Base-by-base conservation (phyloP, 2,797 vertebrate genomes). In the Myotis findleyi region DNA sequence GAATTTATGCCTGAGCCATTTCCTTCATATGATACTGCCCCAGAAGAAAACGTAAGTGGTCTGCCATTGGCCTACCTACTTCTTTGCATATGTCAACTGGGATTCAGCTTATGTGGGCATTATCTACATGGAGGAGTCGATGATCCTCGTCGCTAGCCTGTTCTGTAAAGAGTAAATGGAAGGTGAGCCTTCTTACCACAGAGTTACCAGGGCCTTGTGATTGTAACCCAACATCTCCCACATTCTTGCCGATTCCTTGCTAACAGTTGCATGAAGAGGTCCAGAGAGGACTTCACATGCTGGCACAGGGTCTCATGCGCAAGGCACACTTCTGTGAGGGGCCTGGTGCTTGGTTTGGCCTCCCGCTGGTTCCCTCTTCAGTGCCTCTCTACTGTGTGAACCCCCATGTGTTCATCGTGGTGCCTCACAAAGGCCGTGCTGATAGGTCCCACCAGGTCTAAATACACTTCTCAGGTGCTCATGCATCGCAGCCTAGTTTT, bases 191-290 rank as follows among this genome's bases (percentile, higher is more conserved):
- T 30, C 66, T 83, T 27, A 1, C 27, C 44, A 38, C 12, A 44
- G 55, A n/a, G 49, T 81, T 9, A 41, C 38, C 49, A 21, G 33
- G 44, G 30, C 59, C 85, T 57, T 80, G 25, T 57, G 81, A 44
- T 55, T 71, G 20, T 49, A 64, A 51, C 30, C 47, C 1, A 3
- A 12, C 12, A 13, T 36, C n/a, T 80, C 30, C 73, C 38, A 33
- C 13, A 53, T 72, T 49, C 76, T 72, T 77, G 36, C 88, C 13
- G 5, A 51, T 81, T 89, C 86, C n/a, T 59, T 68, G 27, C 27
- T 51, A 59, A 75, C 2, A 27, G 16, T 18, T 85, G n/a, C 51
- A 59, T n/a, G 23, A 77, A 91, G n/a, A 91, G 5, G 0, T 81
- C 66, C 41, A 23, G 12, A 73, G 49, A 73, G 18, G 36, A 47